Evolutionary conservation across 2,797 vertebrate genomes (phyloP), one percentile per base, ranked within the genome.

Genomic region (Chloroceryle amazona): DNA sequence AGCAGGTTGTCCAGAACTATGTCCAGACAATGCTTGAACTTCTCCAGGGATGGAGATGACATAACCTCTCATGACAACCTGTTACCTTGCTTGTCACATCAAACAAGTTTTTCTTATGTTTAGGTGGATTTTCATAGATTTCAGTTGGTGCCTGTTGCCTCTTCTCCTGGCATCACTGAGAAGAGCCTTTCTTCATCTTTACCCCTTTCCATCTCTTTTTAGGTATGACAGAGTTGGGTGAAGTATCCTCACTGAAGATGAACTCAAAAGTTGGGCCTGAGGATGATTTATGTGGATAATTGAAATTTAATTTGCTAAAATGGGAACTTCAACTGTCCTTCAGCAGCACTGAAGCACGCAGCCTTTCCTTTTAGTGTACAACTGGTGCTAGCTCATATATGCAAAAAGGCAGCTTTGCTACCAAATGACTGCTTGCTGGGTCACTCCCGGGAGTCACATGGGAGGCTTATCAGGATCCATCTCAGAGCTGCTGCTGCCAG

Each of bases 381-480:
- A 20, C 6, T 42, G n/a, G 47, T 2, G 3, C 33, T 42, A 25
- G 39, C 39, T 52, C 1, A 1, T 15, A 3, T 13, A 26, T 76
- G 33, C 1, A 1, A 65, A 42, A 67, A 63, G 39, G 39, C 21
- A 42, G 60, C 28, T 72, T 57, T 47, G 54, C 54, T 66, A 21
- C 65, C 1, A 0, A 70, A 18, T 23, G 7, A 52, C 67, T 70
- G 33, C 33, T 37, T 29, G 39, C 61, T 63, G 23, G 37, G 44
- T 42, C 42, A 28, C 54, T 62, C 29, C 42, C 52, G 26, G 1
- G 2, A 25, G 46, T 65, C 28, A 49, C 0, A 0, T 0, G 3
- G 47, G 31, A 33, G 14, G 11, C 29, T 62, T 2, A 1, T 28
- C 16, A 46, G 58, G 26, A 29, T 85, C 54, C 29, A 29, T 26